Evolutionary conservation across 2,113 vertebrate species (phyloP), one percentile per base, ranked within the genome.

Genomic region (Eupsittula cactorum): DNA sequence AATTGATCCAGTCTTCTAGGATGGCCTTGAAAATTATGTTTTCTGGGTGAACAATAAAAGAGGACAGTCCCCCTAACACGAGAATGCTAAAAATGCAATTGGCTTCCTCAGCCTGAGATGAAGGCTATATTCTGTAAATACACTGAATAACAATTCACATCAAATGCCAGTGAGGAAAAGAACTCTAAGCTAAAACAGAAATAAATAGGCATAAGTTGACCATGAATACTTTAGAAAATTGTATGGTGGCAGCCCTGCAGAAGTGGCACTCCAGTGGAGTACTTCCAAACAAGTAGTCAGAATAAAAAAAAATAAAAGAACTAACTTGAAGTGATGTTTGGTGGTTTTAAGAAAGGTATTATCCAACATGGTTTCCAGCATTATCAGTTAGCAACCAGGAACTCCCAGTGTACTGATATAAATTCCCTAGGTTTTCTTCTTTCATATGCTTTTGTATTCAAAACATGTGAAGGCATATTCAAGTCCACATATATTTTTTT

Each of bases 261-360:
- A 84, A 79, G 59, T 12, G 9, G 5, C 2, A 9, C 7, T 82
- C 29, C 17, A 39, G 47, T 84, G 65, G 11, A 71, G 9, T 23
- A 53, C 23, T 65, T 24, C 5, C 14, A 63, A 73, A 37, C 2
- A 63, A 55, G 23, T n/a, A 76, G 16, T 25, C 14, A 4, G 16
- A 5, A 44, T 47, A 68, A 85, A 85, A 91, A 14, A 4, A 84
- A 50, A 67, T 35, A 44, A 44, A 70, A 47, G 9, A 29, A 13
- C 29, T 82, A 49, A 73, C 27, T 64, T 64, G 31, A 46, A 64
- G 13, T 0, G 0, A 25, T 59, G 5, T 6, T 63, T 1, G 0
- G 13, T 50, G 8, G 6, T 6, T 37, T 91, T 57, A 52, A 28
- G 33, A 71, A 79, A 71, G 13, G 3, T 7, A 4, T 53, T 74